Base-by-base conservation (phyloP, 2,888 invertebrate species). In the Ormyrus nitidulus region DNA sequence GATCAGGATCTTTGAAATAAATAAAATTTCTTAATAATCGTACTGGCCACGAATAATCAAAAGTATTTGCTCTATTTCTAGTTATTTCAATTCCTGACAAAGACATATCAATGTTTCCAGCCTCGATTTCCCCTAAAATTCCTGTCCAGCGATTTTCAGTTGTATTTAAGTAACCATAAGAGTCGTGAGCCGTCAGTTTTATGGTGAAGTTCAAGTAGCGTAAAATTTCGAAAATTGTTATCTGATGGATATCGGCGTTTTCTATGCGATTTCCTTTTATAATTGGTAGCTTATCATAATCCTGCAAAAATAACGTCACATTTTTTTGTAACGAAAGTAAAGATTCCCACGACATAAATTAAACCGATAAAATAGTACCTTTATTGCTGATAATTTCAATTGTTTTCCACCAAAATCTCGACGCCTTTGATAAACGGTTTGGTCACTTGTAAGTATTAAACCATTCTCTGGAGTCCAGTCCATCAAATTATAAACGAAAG, bases 1-100 rank as follows among this genome's bases (percentile, higher is more conserved):
- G 9, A 11, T 68, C 54, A 9, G 68, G 68, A 13, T 68, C 13
- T 34, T 51, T 68, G 6, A 68, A 34, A 11, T 53, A 68, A 2
- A 68, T 6, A 10, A 11, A 54, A 68, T 68, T 68, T 8, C 68
- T 19, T 44, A 34, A 44, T n/a, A 7, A 34, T 11, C 44, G 54
- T 8, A 68, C 53, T 54, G 44, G 53, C 68, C 34, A 51, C 10
- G 68, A 54, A 34, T 13, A 68, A 54, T 68, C 68, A 44, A 68
- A 68, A 4, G 19, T n/a, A 2, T 68, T 44, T 2, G 54, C 11
- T 13, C 68, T 68, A 34, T 68, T 54, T 11, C n/a, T 68, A 3
- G 46, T 7, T 44, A 68, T 54, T 6, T 19, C 54, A 6, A 68
- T 19, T 51, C 44, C 68, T 5, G 68, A 44, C 6, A 68, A 68